Percentiles rank a stretch among this genome's conserved stretches.
These are phyloP conservation scores for Bursaphelenchus okinawaensis DNA, from an alignment of 2,888 invertebrate genomes.

Conservation along the genomic window DNA sequence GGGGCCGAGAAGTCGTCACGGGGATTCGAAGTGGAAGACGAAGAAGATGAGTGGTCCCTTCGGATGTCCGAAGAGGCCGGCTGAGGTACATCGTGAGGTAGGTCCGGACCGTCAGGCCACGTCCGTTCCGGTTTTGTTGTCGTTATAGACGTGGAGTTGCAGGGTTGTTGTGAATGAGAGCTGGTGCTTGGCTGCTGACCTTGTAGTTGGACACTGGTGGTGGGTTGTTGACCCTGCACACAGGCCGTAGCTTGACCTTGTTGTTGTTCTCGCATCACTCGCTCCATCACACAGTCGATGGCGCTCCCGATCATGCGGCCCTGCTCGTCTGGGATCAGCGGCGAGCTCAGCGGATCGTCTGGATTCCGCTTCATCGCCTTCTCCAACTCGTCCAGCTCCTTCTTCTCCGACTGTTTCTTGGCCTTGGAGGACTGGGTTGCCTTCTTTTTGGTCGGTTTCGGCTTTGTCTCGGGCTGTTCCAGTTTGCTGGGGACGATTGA, in stretches of 20 bases:
- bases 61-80: not conserved
- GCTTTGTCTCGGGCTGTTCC: not conserved
- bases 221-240: not conserved
- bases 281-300: slow-evolving; percentile 28
- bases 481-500: slow-evolving; percentile 11
- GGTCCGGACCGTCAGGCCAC: not conserved
- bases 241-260: not conserved
- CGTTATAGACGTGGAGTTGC: too few species aligned
- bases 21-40: not conserved
- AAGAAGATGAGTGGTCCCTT: not conserved
- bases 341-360: not conserved
- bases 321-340: slow-evolving; percentile 15
- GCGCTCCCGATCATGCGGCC: slow-evolving; percentile 20
- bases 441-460: not conserved
- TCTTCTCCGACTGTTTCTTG: slow-evolving; percentile 2
- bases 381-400: slow-evolving; percentile 5
- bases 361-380: slow-evolving; percentile 2
- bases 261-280: slow-evolving; percentile 15
- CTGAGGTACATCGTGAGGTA: not conserved
- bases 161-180: not conserved
- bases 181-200: not conserved
- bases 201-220: not conserved
- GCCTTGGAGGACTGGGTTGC: not conserved
- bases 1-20: not conserved
- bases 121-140: too few species aligned